Conservation (phyloP, 2,113 vertebrate species). For the Daboia siamensis region DNA sequence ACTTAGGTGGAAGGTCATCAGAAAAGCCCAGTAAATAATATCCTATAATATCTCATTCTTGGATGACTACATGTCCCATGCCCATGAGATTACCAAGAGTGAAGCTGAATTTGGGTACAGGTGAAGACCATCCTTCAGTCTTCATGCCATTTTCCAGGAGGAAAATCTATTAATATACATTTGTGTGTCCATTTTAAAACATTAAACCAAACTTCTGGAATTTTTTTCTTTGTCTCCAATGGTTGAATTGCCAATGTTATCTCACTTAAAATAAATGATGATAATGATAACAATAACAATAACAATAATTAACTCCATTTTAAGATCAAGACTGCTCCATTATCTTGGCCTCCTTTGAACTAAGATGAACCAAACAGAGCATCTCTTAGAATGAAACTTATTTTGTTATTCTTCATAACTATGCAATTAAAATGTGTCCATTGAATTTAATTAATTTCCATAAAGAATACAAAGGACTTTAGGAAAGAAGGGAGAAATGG, state of each 20-base stretch:
- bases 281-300: neutral
- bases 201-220: neutral
- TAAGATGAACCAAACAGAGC: neutral
- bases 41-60: neutral
- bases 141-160: neutral
- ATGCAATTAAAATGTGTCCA: neutral
- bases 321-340: neutral
- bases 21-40: too few relatives aligned
- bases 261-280: neutral
- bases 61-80: neutral
- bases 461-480: neutral
- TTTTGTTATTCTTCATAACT: neutral
- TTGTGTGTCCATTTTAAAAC: neutral
- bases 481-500: neutral
- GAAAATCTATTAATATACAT: neutral
- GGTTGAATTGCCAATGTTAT: neutral
- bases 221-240: neutral
- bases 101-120: neutral
- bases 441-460: neutral
- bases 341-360: neutral
- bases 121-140: neutral
- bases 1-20: neutral
- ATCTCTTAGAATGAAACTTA: neutral
- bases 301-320: neutral
- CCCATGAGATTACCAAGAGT: neutral